Base-by-base conservation (phyloP, 2,888 invertebrate species). In the Camponotus fellah region DNA sequence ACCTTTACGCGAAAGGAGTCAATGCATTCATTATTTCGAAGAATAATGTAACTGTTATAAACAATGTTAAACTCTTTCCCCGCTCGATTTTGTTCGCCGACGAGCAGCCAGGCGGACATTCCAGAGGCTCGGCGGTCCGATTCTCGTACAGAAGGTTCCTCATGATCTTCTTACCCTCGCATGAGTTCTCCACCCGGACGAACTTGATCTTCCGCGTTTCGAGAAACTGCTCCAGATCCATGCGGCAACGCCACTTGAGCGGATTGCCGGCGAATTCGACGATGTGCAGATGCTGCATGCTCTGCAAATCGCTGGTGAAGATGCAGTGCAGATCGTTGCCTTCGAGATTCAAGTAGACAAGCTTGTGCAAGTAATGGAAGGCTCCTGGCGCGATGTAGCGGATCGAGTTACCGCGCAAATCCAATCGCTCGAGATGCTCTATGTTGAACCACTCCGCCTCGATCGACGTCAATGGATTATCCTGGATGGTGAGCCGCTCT, bases 171-270 rank as follows among this genome's bases (percentile, higher is more conserved):
- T 91, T 90, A 0, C 91, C 91, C 40, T 90, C 90, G 76, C 91
- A 91, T 0, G 90, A 86, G 12, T 89, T 87, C 26, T 91, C 90
- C n/a, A 90, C 83, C 21, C 72, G 85, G 0, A 90, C 37, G 21
- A 88, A 90, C 3, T 80, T 77, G 1, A 90, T 90, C 12, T 89
- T 87, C 2, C 90, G 83, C 46, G 88, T 86, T 40, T 92, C 89
- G 3, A 93, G 83, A 77, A 92, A 93, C 46, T 93, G 91, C 21
- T 88, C 90, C 64, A 93, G 80, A 34, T 92, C 93, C 43, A 91
- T 87, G 74, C 92, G 88, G 60, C 93, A 93, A 64, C 92, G 85
- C 93, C 93, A 93, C 64, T 93, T 92, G 17, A 93, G 66, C 1
- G 91, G 92, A 75, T 93, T 93, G 0, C 90, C 90, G 0, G 91